Evolutionary conservation across 2,113 vertebrate species (phyloP).

Genomic region (Chionodraco myersi): DNA sequence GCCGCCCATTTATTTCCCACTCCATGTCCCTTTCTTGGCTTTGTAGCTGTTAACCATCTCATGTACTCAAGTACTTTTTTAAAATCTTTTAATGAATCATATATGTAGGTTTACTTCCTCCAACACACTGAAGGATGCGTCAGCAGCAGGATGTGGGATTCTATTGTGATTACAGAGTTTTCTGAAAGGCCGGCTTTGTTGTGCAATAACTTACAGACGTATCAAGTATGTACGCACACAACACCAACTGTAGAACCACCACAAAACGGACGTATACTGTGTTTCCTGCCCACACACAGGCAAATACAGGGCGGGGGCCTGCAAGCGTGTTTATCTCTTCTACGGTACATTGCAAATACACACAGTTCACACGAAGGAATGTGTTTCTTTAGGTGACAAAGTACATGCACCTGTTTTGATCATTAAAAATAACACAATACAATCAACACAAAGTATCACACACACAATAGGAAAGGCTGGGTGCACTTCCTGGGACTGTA

Average conservation of each 20-base stretch:
- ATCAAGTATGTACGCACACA: neutral
- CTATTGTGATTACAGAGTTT: neutral
- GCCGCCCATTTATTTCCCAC: no score
- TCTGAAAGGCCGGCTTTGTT: neutral
- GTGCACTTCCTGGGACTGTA: constrained; percentile 31
- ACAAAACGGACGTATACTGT: neutral
- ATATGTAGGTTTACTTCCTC: constrained; percentile 1
- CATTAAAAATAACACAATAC: constrained; percentile 5
- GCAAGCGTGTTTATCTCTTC: neutral
- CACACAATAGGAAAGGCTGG: neutral
- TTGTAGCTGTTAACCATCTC: no score
- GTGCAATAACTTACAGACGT: neutral
- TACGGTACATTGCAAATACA: neutral
- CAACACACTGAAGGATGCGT: neutral
- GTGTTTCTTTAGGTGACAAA: neutral
- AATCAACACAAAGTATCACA: neutral
- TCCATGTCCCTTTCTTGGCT: no score
- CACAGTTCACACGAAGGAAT: neutral
- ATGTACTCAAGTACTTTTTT: no score
- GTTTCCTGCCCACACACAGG: neutral
- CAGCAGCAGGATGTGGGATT: constrained; percentile 25
- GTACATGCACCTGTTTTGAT: constrained; percentile 18
- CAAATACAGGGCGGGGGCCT: neutral
- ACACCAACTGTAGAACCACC: neutral
- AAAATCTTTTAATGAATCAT: neutral